Conservation (phyloP, 2,888 invertebrate genomes). For the Polyommatus icarus region DNA sequence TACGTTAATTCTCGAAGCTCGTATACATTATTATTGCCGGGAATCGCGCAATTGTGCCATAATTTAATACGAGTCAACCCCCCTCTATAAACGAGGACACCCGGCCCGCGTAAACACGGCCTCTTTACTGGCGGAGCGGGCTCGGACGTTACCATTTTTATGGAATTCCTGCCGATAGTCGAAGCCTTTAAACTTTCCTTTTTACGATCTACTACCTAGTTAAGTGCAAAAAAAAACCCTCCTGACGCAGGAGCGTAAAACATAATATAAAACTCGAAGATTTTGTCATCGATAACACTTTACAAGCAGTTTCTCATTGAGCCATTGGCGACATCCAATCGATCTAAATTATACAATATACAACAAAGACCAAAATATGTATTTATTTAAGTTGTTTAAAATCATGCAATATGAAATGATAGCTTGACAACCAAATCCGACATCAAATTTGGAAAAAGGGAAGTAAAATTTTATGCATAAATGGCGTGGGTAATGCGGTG, state of each 20-base stretch:
- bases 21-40: slow-evolving; percentile 11
- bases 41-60: not conserved
- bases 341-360: not conserved
- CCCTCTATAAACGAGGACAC: slow-evolving; percentile 9
- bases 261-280: not conserved
- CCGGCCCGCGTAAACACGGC: not conserved
- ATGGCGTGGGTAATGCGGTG: not conserved
- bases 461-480: not conserved
- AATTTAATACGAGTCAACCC: slow-evolving; percentile 15
- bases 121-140: slow-evolving; percentile 7
- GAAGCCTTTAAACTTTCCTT: slow-evolving; percentile 1
- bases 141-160: not conserved
- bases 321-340: not conserved
- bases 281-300: not conserved
- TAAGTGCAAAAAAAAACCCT: not conserved
- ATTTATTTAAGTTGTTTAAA: no score
- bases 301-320: not conserved
- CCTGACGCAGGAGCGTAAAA: not conserved
- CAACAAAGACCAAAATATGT: not conserved
- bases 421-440: not conserved
- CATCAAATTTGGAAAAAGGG: not conserved
- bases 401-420: not conserved
- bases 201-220: not conserved
- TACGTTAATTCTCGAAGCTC: slow-evolving; percentile 12
- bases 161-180: not conserved